A percentile compares a stretch with the other conserved stretches of the same genome.
phyloP scores from a whole-genome alignment of 2,888 invertebrate genomes.

The Sarcophaga subvicina region DNA sequence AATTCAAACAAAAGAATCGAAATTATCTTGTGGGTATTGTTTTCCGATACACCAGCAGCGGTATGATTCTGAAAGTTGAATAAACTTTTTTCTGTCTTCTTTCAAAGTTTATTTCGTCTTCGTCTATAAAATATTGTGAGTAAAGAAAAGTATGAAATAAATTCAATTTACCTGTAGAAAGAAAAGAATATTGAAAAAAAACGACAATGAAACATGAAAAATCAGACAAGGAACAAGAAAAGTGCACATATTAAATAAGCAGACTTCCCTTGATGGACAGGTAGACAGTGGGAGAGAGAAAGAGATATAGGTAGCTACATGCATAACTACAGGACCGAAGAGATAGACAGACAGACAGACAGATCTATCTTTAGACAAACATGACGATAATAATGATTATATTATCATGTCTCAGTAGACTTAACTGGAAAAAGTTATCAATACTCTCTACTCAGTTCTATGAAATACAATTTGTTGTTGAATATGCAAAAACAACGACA shows the following conservation, averaged over 20 bases:
- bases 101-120: constrained; percentile 11
- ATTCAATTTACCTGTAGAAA: constrained; percentile 55
- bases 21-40: not conserved
- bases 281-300: constrained; percentile 25
- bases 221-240: constrained; percentile 18
- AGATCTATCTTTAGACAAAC: not conserved
- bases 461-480: constrained; percentile 38
- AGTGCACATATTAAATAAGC: constrained; percentile 29
- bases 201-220: not conserved
- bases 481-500: constrained; percentile 13
- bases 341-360: not conserved
- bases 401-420: constrained; percentile 42
- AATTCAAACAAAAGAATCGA: constrained; percentile 16
- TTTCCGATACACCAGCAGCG: not conserved
- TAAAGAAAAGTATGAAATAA: constrained; percentile 44
- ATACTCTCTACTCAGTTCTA: constrained; percentile 21
- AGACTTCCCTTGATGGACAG: constrained; percentile 60
- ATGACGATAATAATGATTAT: constrained; percentile 43
- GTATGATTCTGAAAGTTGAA: constrained; percentile 51
- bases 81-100: constrained; percentile 44
- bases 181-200: constrained; percentile 14
- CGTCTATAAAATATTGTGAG: not conserved
- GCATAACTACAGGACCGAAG: not conserved
- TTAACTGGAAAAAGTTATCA: constrained; percentile 49
- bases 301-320: not conserved